Evolutionary conservation across 2,797 vertebrate genomes (phyloP), one percentile per base, ranked within the genome.

Genomic region (Girardinus metallicus): DNA sequence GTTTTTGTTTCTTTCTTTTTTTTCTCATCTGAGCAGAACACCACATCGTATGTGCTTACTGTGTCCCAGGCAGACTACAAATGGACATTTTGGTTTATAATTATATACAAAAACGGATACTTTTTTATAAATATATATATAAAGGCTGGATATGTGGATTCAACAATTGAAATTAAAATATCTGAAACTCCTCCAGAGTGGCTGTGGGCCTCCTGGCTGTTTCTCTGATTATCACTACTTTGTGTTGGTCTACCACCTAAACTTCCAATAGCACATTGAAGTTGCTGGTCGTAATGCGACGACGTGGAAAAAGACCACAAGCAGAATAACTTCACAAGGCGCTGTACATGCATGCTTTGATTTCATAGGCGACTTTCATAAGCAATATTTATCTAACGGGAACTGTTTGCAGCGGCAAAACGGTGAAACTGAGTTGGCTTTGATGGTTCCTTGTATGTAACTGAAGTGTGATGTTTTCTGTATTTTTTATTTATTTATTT

Each of bases 301-400:
- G 4, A n/a, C 13, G 2, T 44, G 66, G 34, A 70, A 43, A 66
- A 44, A 43, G 12, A n/a, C 41, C 12, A 29, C 12, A 29, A n/a
- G 13, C 41, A 29, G 68, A 8, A 44, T 43, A 44, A 44, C 2
- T 71, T 71, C 10, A 9, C 41, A 44, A 44, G 41, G 11, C 7
- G 12, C 68, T 29, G 41, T 71, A 3, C 68, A 70, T 91, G 95
- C 92, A 94, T 93, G 93, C 87, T 71, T 88, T 80, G 75, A 84
- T 57, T 81, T 84, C 73, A 44, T 57, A 73, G 80, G 88, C 85
- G 80, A 21, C 11, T 90, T 89, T 89, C 85, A 85, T 73, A 84
- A 80, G 83, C 84, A 82, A 89, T 79, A 73, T 36, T 7, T 26
- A 41, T 41, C 39, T 44, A 29, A 15, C 16, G 23, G 41, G 68